Percentiles rank a stretch among this genome's conserved stretches.
phyloP scores from a whole-genome alignment of 2,113 vertebrate species.

The Parus major region DNA sequence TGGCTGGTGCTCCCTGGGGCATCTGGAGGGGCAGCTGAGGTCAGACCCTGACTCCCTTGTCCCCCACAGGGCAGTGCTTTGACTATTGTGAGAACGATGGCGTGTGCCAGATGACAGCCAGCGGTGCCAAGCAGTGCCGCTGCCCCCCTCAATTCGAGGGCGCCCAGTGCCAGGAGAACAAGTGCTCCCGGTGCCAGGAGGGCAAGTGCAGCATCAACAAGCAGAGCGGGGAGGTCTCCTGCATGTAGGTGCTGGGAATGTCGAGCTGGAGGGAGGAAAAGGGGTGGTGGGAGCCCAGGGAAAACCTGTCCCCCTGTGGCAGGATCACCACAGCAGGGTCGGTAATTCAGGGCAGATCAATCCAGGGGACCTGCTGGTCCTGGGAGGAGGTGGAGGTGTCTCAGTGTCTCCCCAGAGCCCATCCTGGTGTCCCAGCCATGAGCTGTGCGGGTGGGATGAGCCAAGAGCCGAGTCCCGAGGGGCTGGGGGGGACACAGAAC shows the following conservation, averaged over 20 bases:
- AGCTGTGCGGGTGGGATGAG: background rate
- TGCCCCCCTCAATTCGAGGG: slow-evolving; percentile 84
- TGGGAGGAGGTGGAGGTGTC: background rate
- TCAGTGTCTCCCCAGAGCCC: background rate
- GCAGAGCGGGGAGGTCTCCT: slow-evolving; percentile 80
- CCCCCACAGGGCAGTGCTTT: slow-evolving; percentile 82
- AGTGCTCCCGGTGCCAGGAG: slow-evolving; percentile 88
- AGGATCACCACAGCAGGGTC: rapidly evolving
- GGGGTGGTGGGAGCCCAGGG: background rate
- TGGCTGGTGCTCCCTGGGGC: background rate
- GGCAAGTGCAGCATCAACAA: slow-evolving; percentile 82
- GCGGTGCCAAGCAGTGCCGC: slow-evolving; percentile 82
- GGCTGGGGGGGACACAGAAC: background rate
- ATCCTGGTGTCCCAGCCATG: background rate
- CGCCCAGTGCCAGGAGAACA: slow-evolving; percentile 81
- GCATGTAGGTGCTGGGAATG: slow-evolving; percentile 76
- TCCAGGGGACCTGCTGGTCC: rapidly evolving
- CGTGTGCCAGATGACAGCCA: slow-evolving; percentile 82
- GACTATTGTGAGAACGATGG: slow-evolving; percentile 86
- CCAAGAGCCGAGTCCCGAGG: background rate
- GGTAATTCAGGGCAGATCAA: background rate
- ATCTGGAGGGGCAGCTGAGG: rapidly evolving
- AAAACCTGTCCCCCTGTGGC: background rate
- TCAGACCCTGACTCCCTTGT: rapidly evolving
- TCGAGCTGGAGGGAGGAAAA: rapidly evolving